Percentiles rank a stretch among this genome's conserved stretches.
Evolutionary conservation across 2,888 invertebrate genomes (phyloP).

Genomic region (Ormia ochracea): DNA sequence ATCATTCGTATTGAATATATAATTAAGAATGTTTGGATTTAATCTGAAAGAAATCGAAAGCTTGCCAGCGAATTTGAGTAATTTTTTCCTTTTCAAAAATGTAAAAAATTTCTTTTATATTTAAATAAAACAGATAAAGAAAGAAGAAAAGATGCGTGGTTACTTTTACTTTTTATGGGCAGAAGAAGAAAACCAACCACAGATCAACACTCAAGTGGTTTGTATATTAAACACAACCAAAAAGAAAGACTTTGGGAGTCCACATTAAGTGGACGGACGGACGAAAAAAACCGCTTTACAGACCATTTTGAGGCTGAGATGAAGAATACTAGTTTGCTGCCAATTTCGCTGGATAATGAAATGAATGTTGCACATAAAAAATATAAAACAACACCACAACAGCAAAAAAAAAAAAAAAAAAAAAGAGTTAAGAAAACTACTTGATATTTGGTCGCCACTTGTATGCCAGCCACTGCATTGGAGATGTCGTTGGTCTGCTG

Average conservation of each 20-base stretch:
- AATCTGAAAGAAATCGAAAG: slow-evolving; percentile 58
- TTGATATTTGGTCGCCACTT: slow-evolving; percentile 49
- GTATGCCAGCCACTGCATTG: slow-evolving; percentile 30
- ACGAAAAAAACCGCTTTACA: slow-evolving; percentile 24
- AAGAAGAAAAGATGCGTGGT: slow-evolving; percentile 62
- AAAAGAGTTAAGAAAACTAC: slow-evolving; percentile 27
- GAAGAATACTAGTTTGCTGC: slow-evolving; percentile 1
- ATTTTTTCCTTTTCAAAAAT: not conserved
- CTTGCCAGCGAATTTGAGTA: slow-evolving; percentile 37
- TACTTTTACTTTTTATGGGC: slow-evolving; percentile 64
- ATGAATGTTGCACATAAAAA: slow-evolving; percentile 31
- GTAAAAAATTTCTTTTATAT: slow-evolving; percentile 57
- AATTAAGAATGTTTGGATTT: slow-evolving; percentile 31
- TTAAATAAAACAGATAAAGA: slow-evolving; percentile 35
- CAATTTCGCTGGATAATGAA: slow-evolving; percentile 29
- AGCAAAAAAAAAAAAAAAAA: too few species aligned
- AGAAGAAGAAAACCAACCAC: slow-evolving; percentile 24
- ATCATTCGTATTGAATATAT: slow-evolving; percentile 8
- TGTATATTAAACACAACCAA: slow-evolving; percentile 14
- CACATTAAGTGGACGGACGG: not conserved
- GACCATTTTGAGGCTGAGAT: not conserved
- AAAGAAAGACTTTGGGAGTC: slow-evolving; percentile 2
- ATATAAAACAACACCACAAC: slow-evolving; percentile 20
- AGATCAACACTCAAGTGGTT: slow-evolving; percentile 33
- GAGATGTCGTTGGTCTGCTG: not conserved